Conservation (phyloP, 1,140 invertebrate species). For the Piezodorus guildinii region DNA sequence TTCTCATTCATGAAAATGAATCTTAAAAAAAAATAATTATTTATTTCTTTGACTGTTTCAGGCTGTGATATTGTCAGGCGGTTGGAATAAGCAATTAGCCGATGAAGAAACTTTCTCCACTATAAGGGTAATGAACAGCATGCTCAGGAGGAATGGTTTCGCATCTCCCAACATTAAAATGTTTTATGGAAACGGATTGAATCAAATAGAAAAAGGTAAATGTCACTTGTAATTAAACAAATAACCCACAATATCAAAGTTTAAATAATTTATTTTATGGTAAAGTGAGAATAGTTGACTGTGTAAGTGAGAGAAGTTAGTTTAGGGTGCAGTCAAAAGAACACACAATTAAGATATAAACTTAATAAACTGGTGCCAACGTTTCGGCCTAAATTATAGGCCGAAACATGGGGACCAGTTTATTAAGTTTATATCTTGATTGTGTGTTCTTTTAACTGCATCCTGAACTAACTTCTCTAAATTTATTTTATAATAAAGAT, state of each 20-base stretch:
- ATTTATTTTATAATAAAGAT: too few species aligned
- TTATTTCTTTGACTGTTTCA: slow-evolving; percentile 26
- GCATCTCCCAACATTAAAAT: slow-evolving; percentile 39
- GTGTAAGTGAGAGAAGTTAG: too few species aligned
- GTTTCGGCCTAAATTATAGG: too few species aligned
- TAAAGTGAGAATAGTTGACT: too few species aligned
- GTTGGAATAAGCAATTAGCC: slow-evolving; percentile 41
- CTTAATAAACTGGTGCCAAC: too few species aligned
- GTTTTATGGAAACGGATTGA: slow-evolving; percentile 42
- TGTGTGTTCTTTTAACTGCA: too few species aligned
- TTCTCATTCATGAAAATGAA: background rate
- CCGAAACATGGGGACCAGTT: too few species aligned
- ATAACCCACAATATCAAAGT: background rate
- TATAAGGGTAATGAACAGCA: slow-evolving; percentile 34
- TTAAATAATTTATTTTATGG: too few species aligned
- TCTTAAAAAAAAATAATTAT: background rate
- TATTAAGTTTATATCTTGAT: too few species aligned
- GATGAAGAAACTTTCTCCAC: slow-evolving; percentile 33
- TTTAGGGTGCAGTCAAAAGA: too few species aligned
- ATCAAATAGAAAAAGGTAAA: slow-evolving; percentile 21
- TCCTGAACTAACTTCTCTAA: too few species aligned
- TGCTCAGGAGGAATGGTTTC: slow-evolving; percentile 40
- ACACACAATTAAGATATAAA: too few species aligned
- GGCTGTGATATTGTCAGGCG: slow-evolving; percentile 42
- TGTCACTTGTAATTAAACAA: background rate